Base-by-base conservation (phyloP, 2,113 vertebrate genomes). In the Trochalopteron elliotii region DNA sequence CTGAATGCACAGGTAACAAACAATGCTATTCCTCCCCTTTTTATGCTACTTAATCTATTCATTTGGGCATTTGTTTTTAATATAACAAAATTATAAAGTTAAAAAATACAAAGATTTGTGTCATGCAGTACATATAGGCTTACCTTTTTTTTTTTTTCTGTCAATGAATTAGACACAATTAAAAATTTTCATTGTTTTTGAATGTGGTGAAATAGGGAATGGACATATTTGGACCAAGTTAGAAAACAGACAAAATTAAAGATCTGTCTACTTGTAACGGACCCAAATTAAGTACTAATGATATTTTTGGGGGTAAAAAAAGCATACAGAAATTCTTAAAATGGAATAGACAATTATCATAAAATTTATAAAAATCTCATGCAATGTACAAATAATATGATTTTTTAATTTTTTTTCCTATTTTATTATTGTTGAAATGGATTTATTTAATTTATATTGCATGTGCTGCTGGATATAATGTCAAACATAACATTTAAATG, bases 1-100 rank as follows among this genome's bases (percentile, higher is more conserved):
- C 42, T 82, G n/a, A 89, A 80, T 53, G 69, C 74, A 79, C 59
- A 91, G 50, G 81, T 93, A 95, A 81, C 52, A 96, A 87, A 92
- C 25, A 89, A 42, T n/a, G 39, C 8, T 53, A 27, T 72, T 86
- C 27, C 65, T 70, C n/a, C 91, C 37, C 40, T 82, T 71, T 42
- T 15, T 16, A 1, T 75, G 14, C 10, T 78, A 25, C 61, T 35
- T 70, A 57, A 42, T 60, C 25, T 60, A 25, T 50, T 57, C 17
- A 15, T 67, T 44, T 81, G 57, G 33, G 18, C 12, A 20, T 45
- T 74, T 82, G 35, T 47, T n/a, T 19, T 42, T 90, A 81, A 56
- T 53, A 47, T 4, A 25, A 21, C 30, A 49, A 69, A 78, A 45
- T 15, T 0, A 30, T 68, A 81, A 84, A 81, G 7, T 31, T 67